Percentiles rank a stretch among this genome's conserved stretches.
Evolutionary conservation across 2,888 invertebrate species (phyloP).

Genomic region (Pollenia amentaria): DNA sequence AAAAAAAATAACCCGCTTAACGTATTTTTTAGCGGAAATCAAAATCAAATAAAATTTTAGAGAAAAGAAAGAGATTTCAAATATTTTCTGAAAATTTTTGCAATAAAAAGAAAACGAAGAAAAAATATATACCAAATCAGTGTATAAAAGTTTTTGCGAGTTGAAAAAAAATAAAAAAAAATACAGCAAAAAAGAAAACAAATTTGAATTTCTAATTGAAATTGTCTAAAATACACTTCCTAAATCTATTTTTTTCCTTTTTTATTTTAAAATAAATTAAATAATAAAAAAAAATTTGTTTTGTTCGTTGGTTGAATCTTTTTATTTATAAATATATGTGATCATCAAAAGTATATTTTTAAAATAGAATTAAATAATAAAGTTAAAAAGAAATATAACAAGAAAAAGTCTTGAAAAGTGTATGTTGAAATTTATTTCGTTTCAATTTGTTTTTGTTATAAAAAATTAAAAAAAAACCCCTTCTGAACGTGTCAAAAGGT

Average conservation of each 20-base stretch:
- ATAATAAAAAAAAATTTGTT: not conserved
- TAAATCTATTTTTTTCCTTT: constrained; percentile 26
- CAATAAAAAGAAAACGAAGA: constrained; percentile 14
- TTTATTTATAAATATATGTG: constrained; percentile 48
- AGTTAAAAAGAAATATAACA: constrained; percentile 6
- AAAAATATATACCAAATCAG: constrained; percentile 12
- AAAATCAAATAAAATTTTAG: constrained; percentile 44
- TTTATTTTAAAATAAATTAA: constrained; percentile 8
- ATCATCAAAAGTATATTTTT: constrained; percentile 39
- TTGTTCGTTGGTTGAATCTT: constrained; percentile 5
- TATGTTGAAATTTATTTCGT: not conserved
- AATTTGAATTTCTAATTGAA: constrained; percentile 35
- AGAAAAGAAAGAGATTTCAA: constrained; percentile 35
- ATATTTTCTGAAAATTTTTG: constrained; percentile 53
- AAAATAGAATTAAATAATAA: constrained; percentile 38
- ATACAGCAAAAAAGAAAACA: not conserved
- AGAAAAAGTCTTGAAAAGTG: constrained; percentile 7
- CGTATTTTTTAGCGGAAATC: constrained; percentile 20
- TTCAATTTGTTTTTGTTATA: no score
- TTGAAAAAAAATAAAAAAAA: constrained; percentile 20
- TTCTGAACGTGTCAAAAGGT: constrained; percentile 53
- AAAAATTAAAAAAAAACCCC: constrained; percentile 34
- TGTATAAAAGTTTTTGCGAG: constrained; percentile 11
- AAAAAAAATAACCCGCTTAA: not conserved
- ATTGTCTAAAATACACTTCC: constrained; percentile 45